phyloP scores from a whole-genome alignment of 2,888 invertebrate species.

The Ommatoiulus sabulosus region DNA sequence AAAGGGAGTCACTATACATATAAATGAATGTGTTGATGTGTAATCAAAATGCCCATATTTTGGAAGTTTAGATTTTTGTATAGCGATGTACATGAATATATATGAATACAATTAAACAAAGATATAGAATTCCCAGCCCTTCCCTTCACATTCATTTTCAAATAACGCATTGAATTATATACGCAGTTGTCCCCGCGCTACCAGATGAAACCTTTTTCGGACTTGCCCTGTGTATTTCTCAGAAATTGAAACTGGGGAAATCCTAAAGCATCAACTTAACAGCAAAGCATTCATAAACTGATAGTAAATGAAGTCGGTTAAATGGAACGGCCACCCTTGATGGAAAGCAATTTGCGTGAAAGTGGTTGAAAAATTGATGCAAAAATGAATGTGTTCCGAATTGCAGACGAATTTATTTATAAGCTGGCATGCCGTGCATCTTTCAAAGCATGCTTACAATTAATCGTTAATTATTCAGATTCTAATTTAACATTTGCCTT shows the following conservation, averaged over 20 bases:
- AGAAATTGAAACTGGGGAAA: not conserved
- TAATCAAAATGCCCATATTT: too few relatives aligned
- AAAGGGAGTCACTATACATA: too few relatives aligned
- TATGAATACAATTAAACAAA: too few relatives aligned
- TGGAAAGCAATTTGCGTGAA: conserved; percentile 9
- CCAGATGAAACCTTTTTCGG: not conserved
- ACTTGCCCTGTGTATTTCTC: not conserved
- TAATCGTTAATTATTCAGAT: conserved; percentile 34
- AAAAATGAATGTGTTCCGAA: not conserved
- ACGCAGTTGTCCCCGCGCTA: too few relatives aligned
- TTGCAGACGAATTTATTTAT: not conserved
- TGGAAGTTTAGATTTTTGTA: too few relatives aligned
- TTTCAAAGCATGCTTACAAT: not conserved
- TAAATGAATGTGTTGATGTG: too few relatives aligned
- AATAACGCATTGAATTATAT: too few relatives aligned
- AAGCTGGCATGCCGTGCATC: not conserved
- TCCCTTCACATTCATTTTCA: too few relatives aligned
- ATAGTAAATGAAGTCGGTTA: not conserved
- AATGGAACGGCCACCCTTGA: not conserved
- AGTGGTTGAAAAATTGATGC: not conserved
- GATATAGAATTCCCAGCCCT: too few relatives aligned
- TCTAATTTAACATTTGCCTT: not conserved
- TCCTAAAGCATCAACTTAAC: not conserved
- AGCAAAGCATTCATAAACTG: conserved; percentile 11
- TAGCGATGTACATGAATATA: too few relatives aligned